Percentiles rank a stretch among this genome's conserved stretches.
Evolutionary conservation across 2,113 vertebrate genomes (phyloP).

Genomic region (Anarhynchus alexandrinus): DNA sequence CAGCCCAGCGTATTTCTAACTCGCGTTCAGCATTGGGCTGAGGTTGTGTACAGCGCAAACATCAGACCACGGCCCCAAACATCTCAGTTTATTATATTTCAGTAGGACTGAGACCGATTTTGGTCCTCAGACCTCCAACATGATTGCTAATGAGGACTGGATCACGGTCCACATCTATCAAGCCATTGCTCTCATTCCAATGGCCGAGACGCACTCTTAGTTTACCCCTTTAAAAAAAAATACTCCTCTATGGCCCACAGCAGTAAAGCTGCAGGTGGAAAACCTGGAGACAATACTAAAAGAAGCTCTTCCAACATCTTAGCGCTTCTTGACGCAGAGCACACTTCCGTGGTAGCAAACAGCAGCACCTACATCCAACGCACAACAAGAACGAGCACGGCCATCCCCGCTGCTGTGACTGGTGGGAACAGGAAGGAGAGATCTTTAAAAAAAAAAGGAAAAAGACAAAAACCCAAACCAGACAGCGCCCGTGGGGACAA

Average conservation of each 20-base stretch:
- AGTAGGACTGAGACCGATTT: not conserved
- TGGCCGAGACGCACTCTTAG: not conserved
- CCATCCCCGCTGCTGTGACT: not conserved
- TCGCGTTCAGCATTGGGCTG: not conserved
- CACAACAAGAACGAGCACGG: accelerated
- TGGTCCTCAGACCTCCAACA: not conserved
- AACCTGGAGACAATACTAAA: not conserved
- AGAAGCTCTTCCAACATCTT: not conserved
- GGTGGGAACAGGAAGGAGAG: not conserved
- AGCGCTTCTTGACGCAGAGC: not conserved
- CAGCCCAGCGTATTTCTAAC: not conserved
- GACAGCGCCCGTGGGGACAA: not conserved
- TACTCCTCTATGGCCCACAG: not conserved
- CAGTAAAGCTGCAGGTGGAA: not conserved
- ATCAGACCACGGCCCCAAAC: not conserved
- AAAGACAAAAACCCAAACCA: not conserved
- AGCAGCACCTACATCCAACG: not conserved
- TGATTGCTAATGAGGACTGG: not conserved
- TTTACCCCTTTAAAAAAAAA: not conserved
- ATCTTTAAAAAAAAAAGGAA: not conserved
- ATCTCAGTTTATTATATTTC: not conserved
- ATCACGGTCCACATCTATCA: accelerated
- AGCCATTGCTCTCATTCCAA: not conserved
- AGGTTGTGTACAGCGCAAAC: not conserved
- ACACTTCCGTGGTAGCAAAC: accelerated